These are phyloP conservation scores for Muscicapa comitata DNA, from an alignment of 2,797 vertebrate genomes.

Conservation along the genomic window DNA sequence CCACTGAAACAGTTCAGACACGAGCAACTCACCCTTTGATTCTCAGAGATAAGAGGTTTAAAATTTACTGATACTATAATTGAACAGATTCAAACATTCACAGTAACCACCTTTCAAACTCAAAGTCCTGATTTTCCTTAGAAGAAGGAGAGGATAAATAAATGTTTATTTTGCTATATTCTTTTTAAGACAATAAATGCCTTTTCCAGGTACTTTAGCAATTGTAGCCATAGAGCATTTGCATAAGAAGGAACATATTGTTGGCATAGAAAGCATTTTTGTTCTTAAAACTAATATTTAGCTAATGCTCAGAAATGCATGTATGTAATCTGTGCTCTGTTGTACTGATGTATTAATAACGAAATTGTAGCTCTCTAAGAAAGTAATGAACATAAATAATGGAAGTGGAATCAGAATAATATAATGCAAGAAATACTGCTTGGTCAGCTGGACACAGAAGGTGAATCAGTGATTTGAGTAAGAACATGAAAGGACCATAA, in stretches of 20 bases:
- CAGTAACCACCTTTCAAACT: neutral
- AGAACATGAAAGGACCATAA: slow-evolving; percentile 37
- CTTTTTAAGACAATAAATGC: neutral
- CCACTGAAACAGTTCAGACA: neutral
- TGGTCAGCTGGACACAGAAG: slow-evolving; percentile 51
- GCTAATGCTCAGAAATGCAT: slow-evolving; percentile 54
- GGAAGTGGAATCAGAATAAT: slow-evolving; percentile 46
- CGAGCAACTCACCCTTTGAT: neutral
- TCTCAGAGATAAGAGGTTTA: neutral
- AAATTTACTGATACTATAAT: neutral
- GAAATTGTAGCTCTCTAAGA: slow-evolving; percentile 62
- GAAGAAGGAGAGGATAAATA: neutral
- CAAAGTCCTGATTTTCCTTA: neutral
- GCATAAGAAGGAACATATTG: neutral
- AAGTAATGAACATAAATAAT: slow-evolving; percentile 63
- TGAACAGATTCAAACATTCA: neutral
- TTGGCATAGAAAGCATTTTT: slow-evolving; percentile 16
- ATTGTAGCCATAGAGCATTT: neutral
- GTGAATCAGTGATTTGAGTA: slow-evolving; percentile 40
- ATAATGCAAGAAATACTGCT: slow-evolving; percentile 66
- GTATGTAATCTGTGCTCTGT: slow-evolving; percentile 35
- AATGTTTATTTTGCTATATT: neutral
- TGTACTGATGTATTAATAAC: slow-evolving; percentile 63
- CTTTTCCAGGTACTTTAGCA: neutral
- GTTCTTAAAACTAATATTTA: slow-evolving; percentile 44